These are phyloP conservation scores for Drosophila erecta DNA, from an alignment of 1,140 invertebrate genomes.

Conservation along the genomic window DNA sequence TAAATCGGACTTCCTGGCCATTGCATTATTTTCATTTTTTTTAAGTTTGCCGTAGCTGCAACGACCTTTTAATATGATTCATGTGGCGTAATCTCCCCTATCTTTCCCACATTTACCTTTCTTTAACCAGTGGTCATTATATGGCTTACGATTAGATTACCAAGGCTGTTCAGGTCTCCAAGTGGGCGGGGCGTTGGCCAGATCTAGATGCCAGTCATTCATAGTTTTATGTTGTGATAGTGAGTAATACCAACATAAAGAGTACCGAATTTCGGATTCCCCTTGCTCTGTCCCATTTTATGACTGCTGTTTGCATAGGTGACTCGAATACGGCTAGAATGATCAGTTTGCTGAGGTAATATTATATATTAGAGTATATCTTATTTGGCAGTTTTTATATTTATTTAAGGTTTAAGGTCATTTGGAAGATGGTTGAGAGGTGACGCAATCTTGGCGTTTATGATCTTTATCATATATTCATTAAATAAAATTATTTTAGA, in stretches of 20 bases:
- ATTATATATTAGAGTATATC: background rate
- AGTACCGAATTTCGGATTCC: background rate
- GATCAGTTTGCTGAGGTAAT: background rate
- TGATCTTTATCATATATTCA: too few relatives aligned
- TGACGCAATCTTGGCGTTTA: background rate
- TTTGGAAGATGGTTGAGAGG: background rate
- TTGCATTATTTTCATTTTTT: background rate
- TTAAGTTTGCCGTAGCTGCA: conserved; percentile 21
- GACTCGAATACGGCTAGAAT: background rate
- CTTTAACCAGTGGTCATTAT: conserved; percentile 37
- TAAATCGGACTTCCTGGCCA: conserved; percentile 53
- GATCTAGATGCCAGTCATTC: conserved; percentile 32
- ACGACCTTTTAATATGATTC: conserved; percentile 18
- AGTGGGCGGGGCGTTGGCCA: conserved; percentile 11
- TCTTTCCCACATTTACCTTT: conserved; percentile 17
- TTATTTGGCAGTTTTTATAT: background rate
- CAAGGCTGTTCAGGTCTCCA: conserved; percentile 4
- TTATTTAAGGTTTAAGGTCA: too few relatives aligned
- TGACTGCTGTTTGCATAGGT: conserved; percentile 1
- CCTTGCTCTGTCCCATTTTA: conserved; percentile 3
- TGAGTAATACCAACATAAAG: conserved; percentile 22
- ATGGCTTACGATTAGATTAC: conserved; percentile 65
- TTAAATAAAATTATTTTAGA: background rate
- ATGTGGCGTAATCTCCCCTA: conserved; percentile 8
- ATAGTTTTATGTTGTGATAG: conserved; percentile 32